These are phyloP conservation scores for Asteroscopus sphinx DNA, from an alignment of 2,888 invertebrate species.

Conservation along the genomic window DNA sequence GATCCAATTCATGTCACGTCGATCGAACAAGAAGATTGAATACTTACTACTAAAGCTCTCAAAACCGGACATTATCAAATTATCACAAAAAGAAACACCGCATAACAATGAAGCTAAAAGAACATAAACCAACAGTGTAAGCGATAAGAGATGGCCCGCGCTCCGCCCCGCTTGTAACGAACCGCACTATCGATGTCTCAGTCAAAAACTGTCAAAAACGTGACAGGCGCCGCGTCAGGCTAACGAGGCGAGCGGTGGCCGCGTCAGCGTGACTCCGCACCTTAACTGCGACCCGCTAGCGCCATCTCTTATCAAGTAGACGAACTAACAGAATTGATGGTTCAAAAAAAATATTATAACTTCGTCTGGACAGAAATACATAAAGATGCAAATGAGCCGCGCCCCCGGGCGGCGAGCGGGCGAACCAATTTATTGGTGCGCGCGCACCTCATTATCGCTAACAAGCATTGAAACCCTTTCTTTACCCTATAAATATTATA, in stretches of 20 bases:
- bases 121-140: slow-evolving; percentile 82
- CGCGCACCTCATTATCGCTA: slow-evolving; percentile 88
- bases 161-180: slow-evolving; percentile 85
- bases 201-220: slow-evolving; percentile 88
- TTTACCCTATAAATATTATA: slow-evolving; percentile 87
- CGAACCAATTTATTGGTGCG: slow-evolving; percentile 84
- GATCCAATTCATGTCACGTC: slow-evolving; percentile 59
- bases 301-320: slow-evolving; percentile 82
- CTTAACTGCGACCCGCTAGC: slow-evolving; percentile 59
- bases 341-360: slow-evolving; percentile 60
- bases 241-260: slow-evolving; percentile 83
- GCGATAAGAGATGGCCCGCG: slow-evolving; percentile 76
- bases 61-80: slow-evolving; percentile 68
- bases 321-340: slow-evolving; percentile 54
- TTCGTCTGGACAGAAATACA: slow-evolving; percentile 72
- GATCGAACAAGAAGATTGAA: slow-evolving; percentile 62
- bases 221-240: slow-evolving; percentile 87
- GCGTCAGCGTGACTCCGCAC: slow-evolving; percentile 78
- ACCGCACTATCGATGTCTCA: slow-evolving; percentile 88
- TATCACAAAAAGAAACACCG: slow-evolving; percentile 71
- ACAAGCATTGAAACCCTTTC: slow-evolving; percentile 87
- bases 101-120: slow-evolving; percentile 84
- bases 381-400: slow-evolving; percentile 85
- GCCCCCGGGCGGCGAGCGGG: slow-evolving; percentile 82
- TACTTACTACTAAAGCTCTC: slow-evolving; percentile 59